Percentiles rank a stretch among this genome's conserved stretches.
Conservation (phyloP, 2,888 invertebrate species). For the Euclidia mi region DNA sequence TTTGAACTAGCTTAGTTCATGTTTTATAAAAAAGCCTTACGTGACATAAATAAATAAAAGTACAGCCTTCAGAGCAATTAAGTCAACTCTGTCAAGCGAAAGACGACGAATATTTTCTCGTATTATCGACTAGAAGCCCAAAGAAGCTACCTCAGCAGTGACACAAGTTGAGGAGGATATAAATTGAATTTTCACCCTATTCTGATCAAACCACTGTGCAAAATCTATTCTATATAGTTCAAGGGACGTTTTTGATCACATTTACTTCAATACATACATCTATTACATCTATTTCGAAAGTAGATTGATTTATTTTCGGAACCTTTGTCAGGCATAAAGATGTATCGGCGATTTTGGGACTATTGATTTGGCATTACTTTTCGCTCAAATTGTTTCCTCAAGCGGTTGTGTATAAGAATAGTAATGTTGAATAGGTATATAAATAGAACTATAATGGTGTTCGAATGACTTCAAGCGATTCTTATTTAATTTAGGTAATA, state of each 20-base stretch:
- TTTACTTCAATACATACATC: conserved; percentile 3
- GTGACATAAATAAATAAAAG: too few species aligned
- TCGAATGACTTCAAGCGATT: too few species aligned
- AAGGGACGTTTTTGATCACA: conserved; percentile 1
- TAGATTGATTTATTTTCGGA: conserved; percentile 15
- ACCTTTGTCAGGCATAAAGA: conserved; percentile 5
- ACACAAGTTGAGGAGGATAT: conserved; percentile 39
- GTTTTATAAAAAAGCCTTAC: too few species aligned
- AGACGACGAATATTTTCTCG: conserved; percentile 12
- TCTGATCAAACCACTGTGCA: conserved; percentile 37
- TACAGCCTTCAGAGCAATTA: conserved; percentile 4
- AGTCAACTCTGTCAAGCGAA: conserved; percentile 1
- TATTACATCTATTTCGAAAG: conserved; percentile 7
- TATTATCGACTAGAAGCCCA: conserved; percentile 13
- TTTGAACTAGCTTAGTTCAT: too few species aligned
- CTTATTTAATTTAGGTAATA: too few species aligned
- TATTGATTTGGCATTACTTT: neutral
- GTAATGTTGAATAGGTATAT: too few species aligned
- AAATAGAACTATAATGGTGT: too few species aligned
- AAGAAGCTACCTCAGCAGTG: conserved; percentile 21
- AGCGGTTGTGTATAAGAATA: too few species aligned
- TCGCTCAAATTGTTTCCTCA: too few species aligned
- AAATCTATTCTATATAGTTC: conserved; percentile 26
- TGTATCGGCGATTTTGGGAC: neutral
- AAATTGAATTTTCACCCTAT: conserved; percentile 53